Evolutionary conservation across 2,888 invertebrate species (phyloP), one percentile per base, ranked within the genome.

Genomic region (Azorinus chamasolen): DNA sequence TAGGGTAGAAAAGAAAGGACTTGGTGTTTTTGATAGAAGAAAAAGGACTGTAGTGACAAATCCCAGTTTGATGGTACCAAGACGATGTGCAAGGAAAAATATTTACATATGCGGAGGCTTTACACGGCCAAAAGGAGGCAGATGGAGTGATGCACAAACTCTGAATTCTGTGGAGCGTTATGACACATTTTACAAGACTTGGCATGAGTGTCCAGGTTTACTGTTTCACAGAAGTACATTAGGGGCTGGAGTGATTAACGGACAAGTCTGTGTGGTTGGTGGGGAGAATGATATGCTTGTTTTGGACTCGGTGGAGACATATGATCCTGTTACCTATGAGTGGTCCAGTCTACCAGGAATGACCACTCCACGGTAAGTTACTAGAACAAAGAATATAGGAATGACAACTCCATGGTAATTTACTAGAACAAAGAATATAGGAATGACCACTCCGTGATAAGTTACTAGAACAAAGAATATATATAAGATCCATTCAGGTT

Each of bases 71-170:
- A 72, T 76, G 22, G 95, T 96, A 90, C 97, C 97, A 0, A 95
- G 98, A 8, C 95, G 96, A 83, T 95, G 97, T 90, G 97, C 97
- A 0, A 96, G 97, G 79, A 97, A 97, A 92, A 95, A 96, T 90
- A 96, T 98, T 79, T 96, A 97, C 88, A 95, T 98, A 53, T 96
- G 97, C 79, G 98, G 98, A 25, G 98, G 98, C 16, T 97, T 96
- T 1, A 96, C 96, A 87, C 95, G 97, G 58, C 96, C 97, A 95
- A 96, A 70, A 96, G 96, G 95, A 95, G 96, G 90, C 92, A 94
- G 88, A 94, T 96, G 69, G 97, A 97, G 94, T 96, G 96, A 92
- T 69, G 88, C 88, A 27, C 83, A 81, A 92, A 96, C 97, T 81
- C 96, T 97, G 84, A 95, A 96, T 81, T 95, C 96, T 12, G 96